Conservation (phyloP, 1,140 invertebrate species). For the Pogonomyrmex barbatus region DNA sequence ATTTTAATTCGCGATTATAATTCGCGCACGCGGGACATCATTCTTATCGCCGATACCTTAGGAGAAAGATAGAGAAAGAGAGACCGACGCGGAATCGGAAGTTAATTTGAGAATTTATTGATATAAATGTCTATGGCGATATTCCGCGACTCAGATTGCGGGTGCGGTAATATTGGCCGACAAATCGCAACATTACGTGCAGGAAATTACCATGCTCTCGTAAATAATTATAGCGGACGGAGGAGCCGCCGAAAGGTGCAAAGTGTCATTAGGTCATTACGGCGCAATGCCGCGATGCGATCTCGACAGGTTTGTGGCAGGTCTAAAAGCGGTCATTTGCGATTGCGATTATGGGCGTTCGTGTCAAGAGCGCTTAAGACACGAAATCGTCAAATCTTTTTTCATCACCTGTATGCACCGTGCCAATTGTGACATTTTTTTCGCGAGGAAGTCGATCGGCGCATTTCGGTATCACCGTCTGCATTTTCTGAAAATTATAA, state of each 20-base stretch:
- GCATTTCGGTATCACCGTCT: neutral
- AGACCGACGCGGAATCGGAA: neutral
- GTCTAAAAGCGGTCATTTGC: slow-evolving; percentile 49
- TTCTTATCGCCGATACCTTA: neutral
- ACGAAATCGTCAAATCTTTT: slow-evolving; percentile 39
- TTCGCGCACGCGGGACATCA: neutral
- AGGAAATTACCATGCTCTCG: slow-evolving; percentile 61
- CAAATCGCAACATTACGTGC: slow-evolving; percentile 70
- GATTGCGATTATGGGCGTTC: slow-evolving; percentile 26
- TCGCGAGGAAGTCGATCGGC: neutral
- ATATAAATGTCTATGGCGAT: slow-evolving; percentile 36
- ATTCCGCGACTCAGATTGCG: slow-evolving; percentile 48
- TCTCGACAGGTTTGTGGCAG: slow-evolving; percentile 29
- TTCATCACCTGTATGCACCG: neutral
- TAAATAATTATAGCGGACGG: slow-evolving; percentile 64
- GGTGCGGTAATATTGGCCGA: slow-evolving; percentile 57
- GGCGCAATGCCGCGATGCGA: slow-evolving; percentile 33
- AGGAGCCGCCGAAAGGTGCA: slow-evolving; percentile 67
- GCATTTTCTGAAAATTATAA: neutral
- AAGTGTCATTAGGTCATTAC: slow-evolving; percentile 69
- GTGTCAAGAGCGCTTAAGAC: slow-evolving; percentile 33
- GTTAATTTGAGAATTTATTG: slow-evolving; percentile 64
- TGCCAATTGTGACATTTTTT: neutral
- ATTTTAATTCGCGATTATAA: slow-evolving; percentile 17
- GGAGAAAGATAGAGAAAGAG: neutral